These are phyloP conservation scores for Podargus strigoides DNA, from an alignment of 2,797 vertebrate species.

Conservation along the genomic window DNA sequence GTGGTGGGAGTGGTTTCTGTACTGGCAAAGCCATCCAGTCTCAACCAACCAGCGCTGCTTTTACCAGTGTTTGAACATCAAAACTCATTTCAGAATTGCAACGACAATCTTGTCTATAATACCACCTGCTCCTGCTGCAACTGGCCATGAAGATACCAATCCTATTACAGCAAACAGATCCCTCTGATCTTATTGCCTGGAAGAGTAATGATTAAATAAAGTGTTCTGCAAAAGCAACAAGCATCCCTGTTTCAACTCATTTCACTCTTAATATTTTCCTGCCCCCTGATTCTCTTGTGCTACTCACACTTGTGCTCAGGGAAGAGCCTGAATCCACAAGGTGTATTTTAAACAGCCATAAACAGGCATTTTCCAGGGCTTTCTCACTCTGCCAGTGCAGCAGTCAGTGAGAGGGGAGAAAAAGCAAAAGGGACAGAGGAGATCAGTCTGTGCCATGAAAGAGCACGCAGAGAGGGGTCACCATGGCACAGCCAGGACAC, in stretches of 20 bases:
- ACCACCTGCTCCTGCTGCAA: too few species aligned
- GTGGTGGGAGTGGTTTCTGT: slow-evolving; percentile 70
- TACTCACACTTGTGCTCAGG: neutral
- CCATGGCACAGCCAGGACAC: neutral
- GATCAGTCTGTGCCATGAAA: neutral
- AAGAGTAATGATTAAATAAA: neutral
- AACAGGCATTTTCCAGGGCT: too few species aligned
- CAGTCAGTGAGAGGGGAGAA: neutral
- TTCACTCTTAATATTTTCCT: neutral
- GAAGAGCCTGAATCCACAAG: neutral
- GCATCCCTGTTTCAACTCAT: neutral
- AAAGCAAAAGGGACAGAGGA: neutral
- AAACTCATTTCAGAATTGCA: too few species aligned
- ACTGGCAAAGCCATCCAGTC: slow-evolving; percentile 57
- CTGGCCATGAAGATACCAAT: too few species aligned
- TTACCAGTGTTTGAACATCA: too few species aligned
- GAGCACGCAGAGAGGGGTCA: neutral
- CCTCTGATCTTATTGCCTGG: neutral
- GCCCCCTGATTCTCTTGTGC: neutral
- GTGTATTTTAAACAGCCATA: neutral
- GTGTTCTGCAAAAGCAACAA: neutral
- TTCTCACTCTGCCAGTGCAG: neutral
- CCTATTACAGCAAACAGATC: too few species aligned
- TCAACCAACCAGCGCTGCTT: too few species aligned
- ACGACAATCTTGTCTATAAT: too few species aligned